These are phyloP conservation scores for Sebastes elongatus DNA, from an alignment of 2,797 vertebrate genomes.

Conservation along the genomic window DNA sequence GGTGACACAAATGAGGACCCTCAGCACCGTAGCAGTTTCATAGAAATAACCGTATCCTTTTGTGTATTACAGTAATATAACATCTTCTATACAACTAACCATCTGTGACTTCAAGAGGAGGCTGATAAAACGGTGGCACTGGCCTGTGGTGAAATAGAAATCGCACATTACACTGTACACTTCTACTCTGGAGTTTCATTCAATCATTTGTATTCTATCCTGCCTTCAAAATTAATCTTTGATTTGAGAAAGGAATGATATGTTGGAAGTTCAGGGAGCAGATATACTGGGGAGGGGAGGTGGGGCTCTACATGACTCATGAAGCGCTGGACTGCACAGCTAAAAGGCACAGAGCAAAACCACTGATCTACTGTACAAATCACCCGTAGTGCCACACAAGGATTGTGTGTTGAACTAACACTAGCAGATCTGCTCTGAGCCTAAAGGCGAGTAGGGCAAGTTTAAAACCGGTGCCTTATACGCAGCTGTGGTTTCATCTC, in stretches of 20 bases:
- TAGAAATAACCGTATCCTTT: conserved; percentile 23
- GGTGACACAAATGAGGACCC: neutral
- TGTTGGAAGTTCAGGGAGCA: conserved; percentile 8
- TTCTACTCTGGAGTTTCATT: neutral
- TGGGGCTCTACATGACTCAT: conserved; percentile 21
- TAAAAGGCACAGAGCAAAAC: conserved; percentile 66
- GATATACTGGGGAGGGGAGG: neutral
- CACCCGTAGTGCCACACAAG: conserved; percentile 27
- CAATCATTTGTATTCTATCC: neutral
- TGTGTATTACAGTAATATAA: conserved; percentile 32
- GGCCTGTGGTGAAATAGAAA: neutral
- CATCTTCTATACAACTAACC: conserved; percentile 27
- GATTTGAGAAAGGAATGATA: conserved; percentile 35
- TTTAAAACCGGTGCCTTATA: conserved; percentile 37
- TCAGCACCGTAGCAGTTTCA: conserved; percentile 15
- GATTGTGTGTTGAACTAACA: conserved; percentile 33
- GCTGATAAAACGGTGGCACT: neutral
- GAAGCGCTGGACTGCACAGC: conserved; percentile 25
- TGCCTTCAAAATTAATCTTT: neutral
- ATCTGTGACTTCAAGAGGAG: neutral
- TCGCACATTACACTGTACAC: neutral
- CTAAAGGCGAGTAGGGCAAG: conserved; percentile 42
- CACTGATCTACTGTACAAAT: conserved; percentile 49
- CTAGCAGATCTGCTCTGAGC: conserved; percentile 52
- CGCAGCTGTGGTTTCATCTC: conserved; percentile 62